These are phyloP conservation scores for Campaea margaritaria DNA, from an alignment of 2,888 invertebrate species.

Conservation along the genomic window DNA sequence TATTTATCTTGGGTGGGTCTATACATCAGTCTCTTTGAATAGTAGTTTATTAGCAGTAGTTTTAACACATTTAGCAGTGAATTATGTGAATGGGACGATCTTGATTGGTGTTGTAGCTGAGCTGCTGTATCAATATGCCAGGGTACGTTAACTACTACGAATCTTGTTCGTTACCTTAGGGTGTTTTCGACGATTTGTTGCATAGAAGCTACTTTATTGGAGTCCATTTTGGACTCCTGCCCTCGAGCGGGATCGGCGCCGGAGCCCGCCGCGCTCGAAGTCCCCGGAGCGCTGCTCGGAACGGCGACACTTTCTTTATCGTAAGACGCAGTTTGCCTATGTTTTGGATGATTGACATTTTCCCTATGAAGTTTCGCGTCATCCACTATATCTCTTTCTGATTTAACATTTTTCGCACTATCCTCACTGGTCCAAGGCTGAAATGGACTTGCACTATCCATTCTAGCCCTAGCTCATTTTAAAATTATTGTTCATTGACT, in stretches of 20 bases:
- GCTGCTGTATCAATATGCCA: constrained; percentile 23
- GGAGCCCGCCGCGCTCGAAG: constrained; percentile 66
- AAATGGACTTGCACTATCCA: constrained; percentile 82
- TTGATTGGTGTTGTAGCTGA: constrained; percentile 1
- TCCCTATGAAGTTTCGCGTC: constrained; percentile 85
- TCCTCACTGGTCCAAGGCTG: constrained; percentile 82
- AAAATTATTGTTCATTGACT: constrained; percentile 64
- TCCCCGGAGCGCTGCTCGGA: constrained; percentile 72
- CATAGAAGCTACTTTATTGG: constrained; percentile 81
- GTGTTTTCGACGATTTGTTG: constrained; percentile 87
- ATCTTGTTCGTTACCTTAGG: constrained; percentile 67
- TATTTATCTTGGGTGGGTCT: neutral
- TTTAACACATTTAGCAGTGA: neutral
- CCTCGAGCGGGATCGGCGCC: constrained; percentile 59
- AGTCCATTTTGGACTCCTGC: constrained; percentile 78
- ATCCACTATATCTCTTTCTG: constrained; percentile 80
- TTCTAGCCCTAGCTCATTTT: constrained; percentile 72
- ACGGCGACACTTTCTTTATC: constrained; percentile 80
- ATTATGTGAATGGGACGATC: neutral
- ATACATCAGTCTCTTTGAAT: neutral
- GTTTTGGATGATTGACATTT: constrained; percentile 86
- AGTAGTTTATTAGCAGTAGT: too few species aligned
- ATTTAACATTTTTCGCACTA: constrained; percentile 79
- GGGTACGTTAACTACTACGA: constrained; percentile 6
- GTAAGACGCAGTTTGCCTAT: constrained; percentile 85